These are phyloP conservation scores for Tonatia bakeri DNA, from an alignment of 2,113 vertebrate species.

Conservation along the genomic window DNA sequence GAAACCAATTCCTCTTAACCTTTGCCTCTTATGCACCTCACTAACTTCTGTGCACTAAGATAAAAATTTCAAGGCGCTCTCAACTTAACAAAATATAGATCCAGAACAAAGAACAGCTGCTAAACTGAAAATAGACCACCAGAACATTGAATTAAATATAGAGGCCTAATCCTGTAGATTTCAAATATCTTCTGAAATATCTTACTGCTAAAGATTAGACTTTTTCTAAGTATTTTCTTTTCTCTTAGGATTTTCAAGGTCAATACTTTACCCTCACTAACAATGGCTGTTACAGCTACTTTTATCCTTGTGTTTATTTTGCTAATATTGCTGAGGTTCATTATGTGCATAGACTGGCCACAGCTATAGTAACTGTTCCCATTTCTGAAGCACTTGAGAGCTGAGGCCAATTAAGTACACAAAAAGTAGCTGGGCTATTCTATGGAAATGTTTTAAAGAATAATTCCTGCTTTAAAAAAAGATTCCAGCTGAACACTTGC, in stretches of 20 bases:
- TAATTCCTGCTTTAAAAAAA: background rate
- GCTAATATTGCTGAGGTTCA: background rate
- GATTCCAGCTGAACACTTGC: background rate
- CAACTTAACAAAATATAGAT: background rate
- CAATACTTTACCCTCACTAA: background rate
- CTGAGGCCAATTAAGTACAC: background rate
- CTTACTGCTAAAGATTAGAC: background rate
- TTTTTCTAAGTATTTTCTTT: background rate
- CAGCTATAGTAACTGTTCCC: background rate
- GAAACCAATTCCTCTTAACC: background rate
- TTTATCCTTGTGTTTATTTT: background rate
- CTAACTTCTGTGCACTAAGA: background rate
- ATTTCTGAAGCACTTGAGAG: background rate
- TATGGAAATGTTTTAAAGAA: background rate
- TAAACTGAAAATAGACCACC: background rate
- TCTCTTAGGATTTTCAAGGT: background rate
- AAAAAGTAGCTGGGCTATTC: background rate
- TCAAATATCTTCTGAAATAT: background rate
- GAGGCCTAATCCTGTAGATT: background rate
- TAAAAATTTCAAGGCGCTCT: background rate
- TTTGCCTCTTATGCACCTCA: background rate
- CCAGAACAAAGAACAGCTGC: constrained; percentile 9
- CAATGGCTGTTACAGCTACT: background rate
- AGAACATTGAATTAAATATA: constrained; percentile 22
- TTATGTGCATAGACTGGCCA: background rate